Conservation (phyloP, 2,888 invertebrate genomes). For the Amiota mariae region DNA sequence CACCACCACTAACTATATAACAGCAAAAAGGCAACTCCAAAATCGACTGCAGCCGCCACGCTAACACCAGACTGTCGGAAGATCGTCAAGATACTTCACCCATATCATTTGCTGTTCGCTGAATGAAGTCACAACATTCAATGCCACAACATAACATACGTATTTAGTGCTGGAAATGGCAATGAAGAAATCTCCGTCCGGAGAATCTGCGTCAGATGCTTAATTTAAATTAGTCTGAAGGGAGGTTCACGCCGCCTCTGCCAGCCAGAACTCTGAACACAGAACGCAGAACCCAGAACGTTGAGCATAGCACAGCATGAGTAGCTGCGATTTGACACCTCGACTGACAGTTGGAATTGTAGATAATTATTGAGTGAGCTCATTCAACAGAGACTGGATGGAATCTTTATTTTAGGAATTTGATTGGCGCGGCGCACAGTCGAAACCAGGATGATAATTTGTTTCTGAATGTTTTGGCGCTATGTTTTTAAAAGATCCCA, state of each 20-base stretch:
- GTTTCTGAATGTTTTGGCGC: constrained; percentile 56
- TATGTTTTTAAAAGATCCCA: constrained; percentile 50
- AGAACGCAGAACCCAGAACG: constrained; percentile 25
- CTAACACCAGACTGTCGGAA: constrained; percentile 37
- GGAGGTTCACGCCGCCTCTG: constrained; percentile 46
- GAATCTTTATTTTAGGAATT: constrained; percentile 49
- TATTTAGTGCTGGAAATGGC: not conserved
- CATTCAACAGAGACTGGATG: constrained; percentile 52
- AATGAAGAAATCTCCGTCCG: constrained; percentile 13
- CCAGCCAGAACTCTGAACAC: not conserved
- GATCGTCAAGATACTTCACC: constrained; percentile 61
- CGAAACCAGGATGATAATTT: constrained; percentile 52
- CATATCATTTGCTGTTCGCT: constrained; percentile 61
- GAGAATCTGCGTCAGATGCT: constrained; percentile 62
- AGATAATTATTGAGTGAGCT: constrained; percentile 71
- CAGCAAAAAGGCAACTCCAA: too few relatives aligned
- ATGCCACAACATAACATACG: constrained; percentile 36
- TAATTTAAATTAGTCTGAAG: constrained; percentile 66
- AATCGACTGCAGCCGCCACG: too few relatives aligned
- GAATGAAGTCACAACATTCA: constrained; percentile 37
- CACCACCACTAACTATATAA: constrained; percentile 35
- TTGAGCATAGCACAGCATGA: constrained; percentile 73
- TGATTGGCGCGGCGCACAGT: constrained; percentile 32
- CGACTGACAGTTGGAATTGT: constrained; percentile 72
- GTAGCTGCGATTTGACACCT: constrained; percentile 74